phyloP scores from a whole-genome alignment of 2,113 vertebrate species.

The Brienomyrus longianalis region DNA sequence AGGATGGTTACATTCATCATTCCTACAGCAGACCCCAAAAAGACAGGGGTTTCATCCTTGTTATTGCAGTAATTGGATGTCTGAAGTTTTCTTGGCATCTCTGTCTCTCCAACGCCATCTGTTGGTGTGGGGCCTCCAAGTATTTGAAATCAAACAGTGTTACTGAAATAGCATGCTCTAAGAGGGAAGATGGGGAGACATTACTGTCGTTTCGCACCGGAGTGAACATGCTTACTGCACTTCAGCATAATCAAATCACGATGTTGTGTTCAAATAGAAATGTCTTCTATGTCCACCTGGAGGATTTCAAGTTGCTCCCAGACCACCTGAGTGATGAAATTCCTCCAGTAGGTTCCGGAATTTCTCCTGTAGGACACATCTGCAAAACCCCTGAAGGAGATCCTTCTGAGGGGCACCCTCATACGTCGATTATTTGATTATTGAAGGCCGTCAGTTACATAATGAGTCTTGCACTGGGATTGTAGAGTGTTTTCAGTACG shows the following conservation, averaged over 20 bases:
- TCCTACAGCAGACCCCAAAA: not conserved
- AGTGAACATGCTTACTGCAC: not conserved
- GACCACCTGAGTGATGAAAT: not conserved
- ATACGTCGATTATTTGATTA: not conserved
- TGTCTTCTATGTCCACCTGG: not conserved
- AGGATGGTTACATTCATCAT: not conserved
- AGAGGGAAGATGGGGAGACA: not conserved
- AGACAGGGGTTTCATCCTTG: slow-evolving; percentile 9
- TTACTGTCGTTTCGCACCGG: not conserved
- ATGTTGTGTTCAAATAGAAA: not conserved
- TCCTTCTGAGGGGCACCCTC: not conserved
- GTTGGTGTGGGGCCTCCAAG: not conserved
- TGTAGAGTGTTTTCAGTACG: not conserved
- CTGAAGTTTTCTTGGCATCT: slow-evolving; percentile 1
- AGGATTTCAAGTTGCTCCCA: not conserved
- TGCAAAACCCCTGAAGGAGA: not conserved
- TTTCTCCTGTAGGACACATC: not conserved
- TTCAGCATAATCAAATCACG: not conserved
- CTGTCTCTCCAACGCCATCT: not conserved
- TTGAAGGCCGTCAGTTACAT: not conserved
- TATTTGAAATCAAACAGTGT: not conserved
- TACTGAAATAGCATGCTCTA: not conserved
- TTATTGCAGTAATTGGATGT: slow-evolving; percentile 13
- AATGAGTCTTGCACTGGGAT: not conserved
- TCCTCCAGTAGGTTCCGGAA: not conserved